Evolutionary conservation across 2,113 vertebrate species (phyloP), one percentile per base, ranked within the genome.

Genomic region (Halichoerus grypus): DNA sequence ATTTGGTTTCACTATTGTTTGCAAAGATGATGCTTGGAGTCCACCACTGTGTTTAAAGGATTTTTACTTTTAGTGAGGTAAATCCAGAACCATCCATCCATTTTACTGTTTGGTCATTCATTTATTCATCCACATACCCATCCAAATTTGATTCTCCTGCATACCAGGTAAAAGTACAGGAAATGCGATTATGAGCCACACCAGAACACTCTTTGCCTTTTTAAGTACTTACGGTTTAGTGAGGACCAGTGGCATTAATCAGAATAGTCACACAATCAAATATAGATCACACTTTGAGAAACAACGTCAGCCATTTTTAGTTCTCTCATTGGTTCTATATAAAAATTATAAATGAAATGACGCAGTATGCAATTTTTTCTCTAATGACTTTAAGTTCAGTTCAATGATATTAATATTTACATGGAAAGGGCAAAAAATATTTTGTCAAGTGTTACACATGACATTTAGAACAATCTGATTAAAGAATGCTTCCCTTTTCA

Each of bases 401-500:
- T n/a, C 77, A 91, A 81, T 94, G 63, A 46, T 83, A 33, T 42
- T 94, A 85, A 72, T 76, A n/a, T 51, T 81, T 90, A 95, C 7
- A 82, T 36, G 53, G 18, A 91, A 95, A 77, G 24, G 24, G 15
- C 33, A 85, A 85, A 90, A 92, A 61, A 42, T 46, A 76, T 46
- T 57, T 77, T 76, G 33, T 82, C 31, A 94, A 89, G 46, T 77
- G 65, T 63, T 6, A 79, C 28, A 86, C 28, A 85, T 76, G n/a
- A 76, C 19, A 89, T 88, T 92, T 86, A 81, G 46, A 95, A 89
- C 28, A 53, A 76, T 71, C 49, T 74, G 15, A 18, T 61, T 49
- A 86, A 79, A 91, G 18, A 77, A 36, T 49, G 6, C 4, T 72
- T 87, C 39, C 28, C 5, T 79, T 79, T 69, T 72, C 76, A 67